Percentiles rank a stretch among this genome's conserved stretches.
Conservation (phyloP, 2,113 vertebrate species). For the Zosterops lateralis region DNA sequence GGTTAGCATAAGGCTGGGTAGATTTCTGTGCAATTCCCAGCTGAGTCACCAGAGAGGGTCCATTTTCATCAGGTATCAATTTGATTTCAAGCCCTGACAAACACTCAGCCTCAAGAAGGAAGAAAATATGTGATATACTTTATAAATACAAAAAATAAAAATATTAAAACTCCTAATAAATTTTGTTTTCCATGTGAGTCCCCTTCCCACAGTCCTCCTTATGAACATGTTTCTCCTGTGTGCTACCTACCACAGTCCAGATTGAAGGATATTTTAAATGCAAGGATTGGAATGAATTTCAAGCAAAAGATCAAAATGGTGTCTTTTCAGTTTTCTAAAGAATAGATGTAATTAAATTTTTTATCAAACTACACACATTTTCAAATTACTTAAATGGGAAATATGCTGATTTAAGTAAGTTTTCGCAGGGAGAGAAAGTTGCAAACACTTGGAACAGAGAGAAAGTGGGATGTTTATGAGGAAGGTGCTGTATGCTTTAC, state of each 20-base stretch:
- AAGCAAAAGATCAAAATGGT: constrained; percentile 57
- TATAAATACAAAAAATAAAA: constrained; percentile 43
- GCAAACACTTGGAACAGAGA: constrained; percentile 32
- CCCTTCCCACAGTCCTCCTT: neutral
- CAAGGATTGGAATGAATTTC: constrained; percentile 44
- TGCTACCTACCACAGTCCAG: neutral
- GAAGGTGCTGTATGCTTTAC: constrained; percentile 7
- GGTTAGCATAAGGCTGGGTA: constrained; percentile 50
- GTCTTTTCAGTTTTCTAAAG: constrained; percentile 38
- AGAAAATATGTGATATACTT: constrained; percentile 1
- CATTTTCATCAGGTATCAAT: constrained; percentile 19
- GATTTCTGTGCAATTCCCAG: constrained; percentile 34
- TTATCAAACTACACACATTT: constrained; percentile 29
- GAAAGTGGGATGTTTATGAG: constrained; percentile 22
- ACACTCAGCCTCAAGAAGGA: constrained; percentile 7
- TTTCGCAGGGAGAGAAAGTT: constrained; percentile 53
- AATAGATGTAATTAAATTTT: constrained; percentile 54
- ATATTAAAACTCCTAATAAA: constrained; percentile 20
- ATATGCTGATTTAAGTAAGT: constrained; percentile 69
- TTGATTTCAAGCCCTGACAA: constrained; percentile 64
- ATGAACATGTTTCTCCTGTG: neutral
- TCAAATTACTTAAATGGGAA: constrained; percentile 49
- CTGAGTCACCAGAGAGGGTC: constrained; percentile 26
- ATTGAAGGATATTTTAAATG: constrained; percentile 29
- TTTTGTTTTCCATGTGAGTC: constrained; percentile 22